Evolutionary conservation across 2,113 vertebrate genomes (phyloP), one percentile per base, ranked within the genome.

Genomic region (Aspidoscelis tigris): DNA sequence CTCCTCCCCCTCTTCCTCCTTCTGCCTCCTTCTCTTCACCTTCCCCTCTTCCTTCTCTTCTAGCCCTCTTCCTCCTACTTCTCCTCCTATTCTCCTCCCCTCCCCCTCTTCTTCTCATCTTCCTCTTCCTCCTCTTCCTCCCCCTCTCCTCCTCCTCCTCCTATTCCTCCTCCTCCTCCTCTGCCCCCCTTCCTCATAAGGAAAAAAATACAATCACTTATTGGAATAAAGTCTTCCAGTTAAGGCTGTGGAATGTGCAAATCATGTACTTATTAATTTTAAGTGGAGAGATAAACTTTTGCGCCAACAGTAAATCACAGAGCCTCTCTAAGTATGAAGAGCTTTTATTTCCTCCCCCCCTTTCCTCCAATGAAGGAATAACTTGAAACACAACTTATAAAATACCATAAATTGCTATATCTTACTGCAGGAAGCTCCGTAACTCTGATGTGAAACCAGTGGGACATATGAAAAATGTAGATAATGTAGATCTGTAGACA

Each of bases 191-290:
- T 70, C 7, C 71, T 78, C 47, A 79, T 71, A 20, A 10, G 39
- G 7, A 82, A 74, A 18, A 2, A 39, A 74, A 11, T 24, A 0
- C 73, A 20, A 41, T 81, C 14, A 4, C 73, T 22, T 53, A 53
- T 10, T 16, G 22, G 76, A 79, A 79, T 24, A 26, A 5, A 58
- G 41, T 53, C 21, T 72, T 81, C 55, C 21, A 24, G 26, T 41
- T 86, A 47, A 16, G 41, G 41, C 33, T 39, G 33, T 39, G 53
- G 33, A 26, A 41, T 66, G 65, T 65, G 65, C 55, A 82, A 82
- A 82, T 72, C 11, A 43, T 53, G 68, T 53, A 5, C 80, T 47
- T 64, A 82, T 76, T 44, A 47, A 77, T 81, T 86, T 81, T 70
- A 76, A 81, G 53, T 75, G 5, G 73, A 24, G 14, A 44, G 78